Base-by-base conservation (phyloP, 2,113 vertebrate species). In the Lethenteron camtschaticum region DNA sequence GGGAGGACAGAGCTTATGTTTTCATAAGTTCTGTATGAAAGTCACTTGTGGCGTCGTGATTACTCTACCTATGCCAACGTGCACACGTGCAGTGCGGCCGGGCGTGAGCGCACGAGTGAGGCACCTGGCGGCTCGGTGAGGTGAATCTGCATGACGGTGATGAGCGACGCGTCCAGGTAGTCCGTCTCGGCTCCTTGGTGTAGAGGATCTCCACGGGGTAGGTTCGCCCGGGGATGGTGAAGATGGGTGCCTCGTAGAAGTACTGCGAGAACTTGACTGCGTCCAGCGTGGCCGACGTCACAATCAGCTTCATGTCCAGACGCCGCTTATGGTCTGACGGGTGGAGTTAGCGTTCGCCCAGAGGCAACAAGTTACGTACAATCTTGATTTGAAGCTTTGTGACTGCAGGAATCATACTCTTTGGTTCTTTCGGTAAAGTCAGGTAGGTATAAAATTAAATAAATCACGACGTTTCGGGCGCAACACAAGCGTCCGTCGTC, bases 231-330 rank as follows among this genome's bases (percentile, higher is more conserved):
- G 94, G 91, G 74, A 97, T 97, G 69, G 94, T 96, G 78, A 97
- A 96, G 77, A 97, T 97, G n/a, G 90, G 91, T 0, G 94, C 94
- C 76, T 96, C 94, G 0, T 96, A 97, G 81, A 97, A 97, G 75
- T 97, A 97, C 77, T 97, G 94, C 16, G 91, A 97, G 82, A 97
- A 97, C 70, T 97, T 97, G 20, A 97, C 94, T 1, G 94, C 94
- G 70, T 97, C 94, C 80, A 97, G 75, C 0, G 94, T 97, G 10
- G 94, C 94, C 1, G 94, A 97, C 0, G 94, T 96, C 68, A 97
- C 94, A 8, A 97, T 96, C 76, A 97, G 68, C 77, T 97, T 97
- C 94, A 97, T 97, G 77, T 97, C 91, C 9, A 85, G 85, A 9
- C 91, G 83, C 1, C 96, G 96, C 78, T 90, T n/a, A 96, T 89